These are phyloP conservation scores for Lutjanus erythropterus DNA, from an alignment of 2,113 vertebrate genomes.

Conservation along the genomic window DNA sequence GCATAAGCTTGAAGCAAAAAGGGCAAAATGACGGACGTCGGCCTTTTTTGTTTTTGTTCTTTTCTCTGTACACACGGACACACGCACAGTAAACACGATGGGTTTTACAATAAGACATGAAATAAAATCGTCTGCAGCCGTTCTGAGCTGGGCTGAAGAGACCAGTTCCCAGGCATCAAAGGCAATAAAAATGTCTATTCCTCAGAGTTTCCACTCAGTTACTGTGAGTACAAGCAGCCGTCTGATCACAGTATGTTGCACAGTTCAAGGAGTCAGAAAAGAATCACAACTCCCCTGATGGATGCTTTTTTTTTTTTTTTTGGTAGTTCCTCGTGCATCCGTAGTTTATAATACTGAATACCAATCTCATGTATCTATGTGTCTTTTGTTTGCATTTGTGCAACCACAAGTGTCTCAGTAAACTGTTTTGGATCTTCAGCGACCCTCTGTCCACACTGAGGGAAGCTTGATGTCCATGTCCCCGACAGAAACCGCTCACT, in stretches of 20 bases:
- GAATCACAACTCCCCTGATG: slow-evolving; percentile 18
- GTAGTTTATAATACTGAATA: slow-evolving; percentile 46
- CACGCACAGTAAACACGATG: slow-evolving; percentile 75
- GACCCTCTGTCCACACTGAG: slow-evolving; percentile 20
- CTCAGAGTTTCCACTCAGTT: slow-evolving; percentile 51
- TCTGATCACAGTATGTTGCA: slow-evolving; percentile 63
- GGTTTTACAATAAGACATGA: slow-evolving; percentile 66
- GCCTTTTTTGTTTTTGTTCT: slow-evolving; percentile 39
- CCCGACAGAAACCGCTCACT: slow-evolving; percentile 2
- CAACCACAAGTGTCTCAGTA: slow-evolving; percentile 26
- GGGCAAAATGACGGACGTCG: slow-evolving; percentile 24
- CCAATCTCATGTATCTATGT: slow-evolving; percentile 25
- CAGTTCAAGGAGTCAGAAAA: slow-evolving; percentile 34
- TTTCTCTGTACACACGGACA: slow-evolving; percentile 46
- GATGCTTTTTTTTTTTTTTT: slow-evolving; percentile 40
- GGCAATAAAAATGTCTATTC: slow-evolving; percentile 69
- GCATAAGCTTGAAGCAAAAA: slow-evolving; percentile 67
- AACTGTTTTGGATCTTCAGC: slow-evolving; percentile 26
- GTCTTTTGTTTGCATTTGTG: slow-evolving; percentile 28
- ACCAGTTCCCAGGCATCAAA: slow-evolving; percentile 72
- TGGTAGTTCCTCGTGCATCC: slow-evolving; percentile 39
- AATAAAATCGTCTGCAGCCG: slow-evolving; percentile 67
- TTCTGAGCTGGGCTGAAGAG: slow-evolving; percentile 64
- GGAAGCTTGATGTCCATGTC: slow-evolving; percentile 22
- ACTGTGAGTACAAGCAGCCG: slow-evolving; percentile 49